Percentiles rank a stretch among this genome's conserved stretches.
These are phyloP conservation scores for Parazoanthus darwini DNA, from an alignment of 92 coral and sea anemone genomes.

Conservation along the genomic window DNA sequence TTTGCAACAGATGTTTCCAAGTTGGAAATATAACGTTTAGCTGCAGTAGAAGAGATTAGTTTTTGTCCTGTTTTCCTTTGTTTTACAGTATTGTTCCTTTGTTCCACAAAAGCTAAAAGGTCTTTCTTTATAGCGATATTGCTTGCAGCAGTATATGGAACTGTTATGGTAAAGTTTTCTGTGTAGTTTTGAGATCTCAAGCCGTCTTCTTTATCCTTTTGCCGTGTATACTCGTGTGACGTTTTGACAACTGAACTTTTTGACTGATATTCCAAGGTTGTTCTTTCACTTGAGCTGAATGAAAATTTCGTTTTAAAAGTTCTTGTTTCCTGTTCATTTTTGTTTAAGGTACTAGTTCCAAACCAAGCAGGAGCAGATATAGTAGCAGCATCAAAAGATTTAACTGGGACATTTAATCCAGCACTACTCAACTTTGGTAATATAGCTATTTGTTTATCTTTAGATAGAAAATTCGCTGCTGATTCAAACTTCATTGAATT, in stretches of 20 bases:
- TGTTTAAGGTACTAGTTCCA: neutral
- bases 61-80: neutral
- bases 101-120: neutral
- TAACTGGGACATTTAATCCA: neutral
- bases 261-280: neutral
- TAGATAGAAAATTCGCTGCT: neutral
- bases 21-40: neutral
- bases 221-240: neutral
- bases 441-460: neutral
- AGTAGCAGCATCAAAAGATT: neutral
- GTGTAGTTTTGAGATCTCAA: neutral
- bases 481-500: neutral
- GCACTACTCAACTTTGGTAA: neutral
- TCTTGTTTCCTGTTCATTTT: neutral
- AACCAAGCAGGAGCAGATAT: neutral
- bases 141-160: neutral
- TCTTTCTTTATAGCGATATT: neutral
- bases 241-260: neutral
- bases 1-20: neutral
- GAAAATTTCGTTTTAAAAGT: neutral
- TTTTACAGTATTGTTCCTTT: neutral
- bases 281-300: neutral
- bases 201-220: neutral
- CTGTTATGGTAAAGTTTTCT: neutral
- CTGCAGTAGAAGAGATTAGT: neutral